Evolutionary conservation across 1,140 invertebrate genomes (phyloP), one percentile per base, ranked within the genome.

Genomic region (Drosophila varians): DNA sequence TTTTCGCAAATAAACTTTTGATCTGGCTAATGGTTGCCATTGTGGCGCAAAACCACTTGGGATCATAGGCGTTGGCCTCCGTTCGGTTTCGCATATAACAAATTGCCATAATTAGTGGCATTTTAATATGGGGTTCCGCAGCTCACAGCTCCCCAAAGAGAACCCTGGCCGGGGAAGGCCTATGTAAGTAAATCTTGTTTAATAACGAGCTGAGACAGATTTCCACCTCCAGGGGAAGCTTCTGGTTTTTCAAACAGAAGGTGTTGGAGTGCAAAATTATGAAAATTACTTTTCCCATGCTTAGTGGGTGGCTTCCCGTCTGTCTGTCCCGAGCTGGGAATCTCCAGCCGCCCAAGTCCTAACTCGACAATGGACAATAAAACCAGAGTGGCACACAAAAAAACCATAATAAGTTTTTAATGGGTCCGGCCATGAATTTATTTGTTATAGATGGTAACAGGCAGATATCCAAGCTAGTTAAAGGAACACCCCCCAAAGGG

Each of bases 231-330:
- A 28, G 23, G 48, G 69, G 28, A 58, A 40, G 42, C 42, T 58
- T 60, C 56, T 25, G 54, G 11, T n/a, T 66, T 42, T 21, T 11
- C 8, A 6, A 61, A 48, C 28, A 28, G 60, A 36, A 47, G 46
- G 79, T 83, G 79, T 84, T 47, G 75, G 76, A 73, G 70, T 83
- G 79, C 74, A 58, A 83, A 83, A 84, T 82, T 64, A 72, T 65
- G 53, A 52, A 51, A 74, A 65, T 45, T 62, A 61, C 68, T 25
- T 62, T 84, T 84, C 80, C 72, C 79, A 84, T 66, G 62, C 80
- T 72, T 60, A 47, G 80, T 84, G 80, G 75, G 80, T 86, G 80
- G 79, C 72, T 61, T 68, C 38, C 16, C 38, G 6, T 18, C 38
- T 16, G 12, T 14, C 1, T 26, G 21, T 19, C 54, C 46, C 26